Conservation (phyloP, 2,888 invertebrate species). For the Drosophila meridiana region DNA sequence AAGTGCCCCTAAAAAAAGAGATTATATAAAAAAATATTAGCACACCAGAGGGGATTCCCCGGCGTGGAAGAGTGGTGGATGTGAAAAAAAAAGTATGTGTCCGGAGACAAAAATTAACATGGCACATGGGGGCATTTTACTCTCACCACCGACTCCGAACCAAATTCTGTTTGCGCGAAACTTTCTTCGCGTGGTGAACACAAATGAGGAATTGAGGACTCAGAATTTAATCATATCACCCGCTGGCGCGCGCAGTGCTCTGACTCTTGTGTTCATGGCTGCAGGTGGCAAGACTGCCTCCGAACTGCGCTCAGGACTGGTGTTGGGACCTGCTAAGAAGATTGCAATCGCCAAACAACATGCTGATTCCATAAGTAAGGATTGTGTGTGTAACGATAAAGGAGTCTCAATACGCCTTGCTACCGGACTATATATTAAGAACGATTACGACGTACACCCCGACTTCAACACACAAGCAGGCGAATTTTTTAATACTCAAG, state of each 20-base stretch:
- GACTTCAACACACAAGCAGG: conserved; percentile 87
- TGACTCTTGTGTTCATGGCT: conserved; percentile 90
- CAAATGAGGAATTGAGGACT: background rate
- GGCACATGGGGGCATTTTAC: conserved; percentile 43
- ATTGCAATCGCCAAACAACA: conserved; percentile 60
- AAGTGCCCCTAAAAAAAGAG: too few species aligned
- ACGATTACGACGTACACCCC: conserved; percentile 86
- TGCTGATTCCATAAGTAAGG: conserved; percentile 48
- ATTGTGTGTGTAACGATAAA: conserved; percentile 53
- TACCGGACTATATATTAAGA: conserved; percentile 89
- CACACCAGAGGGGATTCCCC: too few species aligned
- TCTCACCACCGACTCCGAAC: conserved; percentile 33
- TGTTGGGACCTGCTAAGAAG: conserved; percentile 51
- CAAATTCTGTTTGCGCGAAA: conserved; percentile 57
- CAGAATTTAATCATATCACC: conserved; percentile 57
- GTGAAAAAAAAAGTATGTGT: too few species aligned
- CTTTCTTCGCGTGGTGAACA: conserved; percentile 55
- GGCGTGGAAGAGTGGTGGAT: too few species aligned
- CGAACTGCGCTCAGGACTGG: conserved; percentile 56
- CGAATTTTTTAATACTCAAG: conserved; percentile 88
- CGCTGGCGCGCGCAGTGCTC: conserved; percentile 88
- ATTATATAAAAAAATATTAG: too few species aligned
- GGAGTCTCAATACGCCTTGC: conserved; percentile 86
- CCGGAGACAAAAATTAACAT: too few species aligned
- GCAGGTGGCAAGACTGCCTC: conserved; percentile 85